Evolutionary conservation across 1,140 invertebrate species (phyloP).

Genomic region (Heliconius melpomene): DNA sequence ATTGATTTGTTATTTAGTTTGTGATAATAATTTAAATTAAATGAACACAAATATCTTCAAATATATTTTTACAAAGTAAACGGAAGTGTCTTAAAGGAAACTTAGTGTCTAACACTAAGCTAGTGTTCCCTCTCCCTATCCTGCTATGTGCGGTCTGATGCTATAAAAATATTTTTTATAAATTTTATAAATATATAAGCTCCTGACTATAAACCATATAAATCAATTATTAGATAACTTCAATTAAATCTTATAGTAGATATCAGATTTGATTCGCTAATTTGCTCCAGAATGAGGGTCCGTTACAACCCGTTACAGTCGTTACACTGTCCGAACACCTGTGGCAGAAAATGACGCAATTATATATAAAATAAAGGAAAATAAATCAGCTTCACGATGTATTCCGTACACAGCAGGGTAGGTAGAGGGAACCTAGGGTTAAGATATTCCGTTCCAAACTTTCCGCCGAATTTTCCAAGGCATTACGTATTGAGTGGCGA

Average conservation of each 20-base stretch:
- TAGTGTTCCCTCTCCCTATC: too few relatives aligned
- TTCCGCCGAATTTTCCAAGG: too few relatives aligned
- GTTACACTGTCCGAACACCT: background rate
- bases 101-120: too few relatives aligned
- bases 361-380: background rate
- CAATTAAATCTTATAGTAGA: background rate
- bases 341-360: background rate
- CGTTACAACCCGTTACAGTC: constrained; percentile 31
- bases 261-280: constrained; percentile 33
- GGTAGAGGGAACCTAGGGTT: background rate
- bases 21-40: too few relatives aligned
- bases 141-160: too few relatives aligned
- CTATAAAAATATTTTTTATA: background rate
- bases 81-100: too few relatives aligned
- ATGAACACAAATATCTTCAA: too few relatives aligned
- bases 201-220: background rate
- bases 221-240: constrained; percentile 4
- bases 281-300: constrained; percentile 25
- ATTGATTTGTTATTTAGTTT: too few relatives aligned
- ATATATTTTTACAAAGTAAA: too few relatives aligned
- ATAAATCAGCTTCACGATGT: background rate
- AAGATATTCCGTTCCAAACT: too few relatives aligned
- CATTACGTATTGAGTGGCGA: too few relatives aligned
- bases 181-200: background rate
- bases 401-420: too few relatives aligned